Evolutionary conservation across 2,113 vertebrate species (phyloP).

Genomic region (Lamprologus callipterus): DNA sequence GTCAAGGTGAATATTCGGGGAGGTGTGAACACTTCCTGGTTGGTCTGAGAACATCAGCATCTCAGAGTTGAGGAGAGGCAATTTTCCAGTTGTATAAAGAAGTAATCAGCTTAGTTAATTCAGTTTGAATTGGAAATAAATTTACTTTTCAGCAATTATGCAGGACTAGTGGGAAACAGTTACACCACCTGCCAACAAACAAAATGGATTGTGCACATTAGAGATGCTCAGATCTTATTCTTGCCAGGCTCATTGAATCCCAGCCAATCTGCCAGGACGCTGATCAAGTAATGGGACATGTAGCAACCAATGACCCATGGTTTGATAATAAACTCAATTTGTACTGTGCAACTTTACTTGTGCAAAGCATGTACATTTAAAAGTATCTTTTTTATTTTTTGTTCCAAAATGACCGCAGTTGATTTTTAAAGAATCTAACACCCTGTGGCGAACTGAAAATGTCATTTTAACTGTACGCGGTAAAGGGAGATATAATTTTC

Average conservation of each 20-base stretch:
- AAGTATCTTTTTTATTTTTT: background rate
- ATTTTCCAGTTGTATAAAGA: background rate
- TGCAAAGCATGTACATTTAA: background rate
- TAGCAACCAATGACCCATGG: background rate
- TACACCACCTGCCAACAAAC: background rate
- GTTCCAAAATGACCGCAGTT: background rate
- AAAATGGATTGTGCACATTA: background rate
- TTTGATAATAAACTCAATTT: background rate
- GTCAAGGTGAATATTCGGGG: conserved; percentile 54
- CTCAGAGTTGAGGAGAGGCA: background rate
- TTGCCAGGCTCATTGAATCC: background rate
- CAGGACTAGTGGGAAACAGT: background rate
- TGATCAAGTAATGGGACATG: background rate
- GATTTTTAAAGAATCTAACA: background rate
- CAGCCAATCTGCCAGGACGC: background rate
- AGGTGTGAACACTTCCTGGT: conserved; percentile 42
- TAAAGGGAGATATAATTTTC: background rate
- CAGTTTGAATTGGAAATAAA: background rate
- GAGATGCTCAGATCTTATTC: background rate
- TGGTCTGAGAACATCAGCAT: background rate
- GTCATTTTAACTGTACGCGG: fast-evolving
- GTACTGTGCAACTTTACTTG: background rate
- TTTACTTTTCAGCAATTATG: background rate
- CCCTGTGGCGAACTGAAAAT: background rate
- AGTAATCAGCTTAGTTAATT: background rate